These are phyloP conservation scores for Steinernema hermaphroditum DNA, from an alignment of 2,888 invertebrate genomes.

Conservation along the genomic window DNA sequence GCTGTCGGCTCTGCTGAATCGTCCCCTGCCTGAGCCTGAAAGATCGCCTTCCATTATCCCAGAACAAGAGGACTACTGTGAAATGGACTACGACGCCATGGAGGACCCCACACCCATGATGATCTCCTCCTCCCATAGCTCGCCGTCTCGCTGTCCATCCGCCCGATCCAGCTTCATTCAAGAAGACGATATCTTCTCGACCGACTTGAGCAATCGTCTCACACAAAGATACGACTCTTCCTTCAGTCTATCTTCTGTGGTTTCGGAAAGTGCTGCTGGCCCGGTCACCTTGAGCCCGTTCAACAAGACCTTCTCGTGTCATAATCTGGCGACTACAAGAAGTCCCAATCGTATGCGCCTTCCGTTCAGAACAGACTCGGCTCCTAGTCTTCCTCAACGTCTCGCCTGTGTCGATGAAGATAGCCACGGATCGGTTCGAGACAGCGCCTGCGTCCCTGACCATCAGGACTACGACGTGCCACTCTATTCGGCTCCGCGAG, in stretches of 20 bases:
- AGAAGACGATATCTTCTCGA: not conserved
- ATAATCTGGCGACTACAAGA: not conserved
- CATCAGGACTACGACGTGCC: constrained; percentile 17
- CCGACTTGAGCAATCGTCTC: not conserved
- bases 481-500: not conserved
- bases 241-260: constrained; percentile 1
- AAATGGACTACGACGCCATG: constrained; percentile 39
- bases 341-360: not conserved
- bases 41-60: constrained; percentile 12
- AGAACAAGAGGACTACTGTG: constrained; percentile 34
- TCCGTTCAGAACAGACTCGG: not conserved
- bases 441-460: constrained; percentile 15
- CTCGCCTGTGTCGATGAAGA: constrained; percentile 3
- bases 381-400: not conserved
- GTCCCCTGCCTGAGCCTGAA: constrained; percentile 28
- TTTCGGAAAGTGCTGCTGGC: not conserved
- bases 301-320: constrained; percentile 3
- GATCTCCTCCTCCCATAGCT: constrained; percentile 18
- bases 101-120: constrained; percentile 23
- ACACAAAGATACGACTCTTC: not conserved
- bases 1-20: not conserved
- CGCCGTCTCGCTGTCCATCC: not conserved
- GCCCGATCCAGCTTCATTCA: not conserved
- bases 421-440: not conserved
- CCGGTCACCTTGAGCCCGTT: not conserved